Evolutionary conservation across 2,113 vertebrate genomes (phyloP).

Genomic region (Bujurquina vittata): DNA sequence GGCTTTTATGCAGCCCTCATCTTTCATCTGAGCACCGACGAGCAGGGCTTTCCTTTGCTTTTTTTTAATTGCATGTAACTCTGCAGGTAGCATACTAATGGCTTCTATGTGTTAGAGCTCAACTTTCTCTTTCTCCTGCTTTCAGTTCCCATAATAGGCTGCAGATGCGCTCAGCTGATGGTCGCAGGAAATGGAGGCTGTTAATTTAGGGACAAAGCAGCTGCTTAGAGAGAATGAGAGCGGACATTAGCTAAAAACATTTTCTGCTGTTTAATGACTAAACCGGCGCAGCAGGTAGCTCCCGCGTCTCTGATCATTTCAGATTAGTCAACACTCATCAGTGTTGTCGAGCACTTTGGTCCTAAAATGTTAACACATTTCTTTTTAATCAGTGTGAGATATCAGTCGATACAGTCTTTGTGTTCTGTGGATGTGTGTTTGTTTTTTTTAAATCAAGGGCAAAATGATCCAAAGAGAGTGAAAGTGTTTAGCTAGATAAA

Average conservation of each 20-base stretch:
- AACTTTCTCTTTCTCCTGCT: slow-evolving; percentile 10
- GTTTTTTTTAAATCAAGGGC: slow-evolving; percentile 13
- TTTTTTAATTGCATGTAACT: slow-evolving; percentile 54
- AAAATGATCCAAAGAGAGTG: slow-evolving; percentile 42
- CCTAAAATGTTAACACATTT: slow-evolving; percentile 4
- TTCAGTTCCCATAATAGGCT: slow-evolving; percentile 13
- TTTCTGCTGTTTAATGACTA: slow-evolving; percentile 18
- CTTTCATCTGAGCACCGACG: slow-evolving; percentile 33
- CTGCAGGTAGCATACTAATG: slow-evolving; percentile 61
- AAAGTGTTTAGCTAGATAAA: background rate
- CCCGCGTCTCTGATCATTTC: slow-evolving; percentile 37
- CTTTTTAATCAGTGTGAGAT: background rate
- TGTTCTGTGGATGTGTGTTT: background rate
- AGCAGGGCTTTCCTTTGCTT: slow-evolving; percentile 24
- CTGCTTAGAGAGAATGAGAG: background rate
- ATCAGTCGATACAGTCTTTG: slow-evolving; percentile 6
- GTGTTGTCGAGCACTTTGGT: slow-evolving; percentile 64
- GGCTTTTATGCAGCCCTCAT: slow-evolving; percentile 55
- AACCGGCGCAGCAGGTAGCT: background rate
- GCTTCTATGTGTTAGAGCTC: slow-evolving; percentile 30
- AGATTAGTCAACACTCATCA: slow-evolving; percentile 24
- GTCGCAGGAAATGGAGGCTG: background rate
- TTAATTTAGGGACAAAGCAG: slow-evolving; percentile 35
- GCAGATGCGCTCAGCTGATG: background rate
- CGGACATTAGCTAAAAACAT: slow-evolving; percentile 12